A percentile compares a stretch with the other conserved stretches of the same genome.
Conservation (phyloP, 2,888 invertebrate species). For the Chrysina gloriosa region DNA sequence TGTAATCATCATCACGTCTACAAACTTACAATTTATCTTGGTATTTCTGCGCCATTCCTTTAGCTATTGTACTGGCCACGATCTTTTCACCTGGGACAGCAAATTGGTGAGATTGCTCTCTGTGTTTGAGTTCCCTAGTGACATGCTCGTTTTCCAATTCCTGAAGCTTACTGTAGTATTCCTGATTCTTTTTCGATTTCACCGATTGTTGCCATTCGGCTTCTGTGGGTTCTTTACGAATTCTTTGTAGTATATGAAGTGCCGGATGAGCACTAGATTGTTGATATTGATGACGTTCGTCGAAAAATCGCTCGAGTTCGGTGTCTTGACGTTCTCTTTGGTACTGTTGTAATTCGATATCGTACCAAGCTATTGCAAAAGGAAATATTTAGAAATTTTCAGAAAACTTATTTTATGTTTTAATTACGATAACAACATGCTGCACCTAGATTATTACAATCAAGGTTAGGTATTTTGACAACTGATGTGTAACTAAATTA, state of each 20-base stretch:
- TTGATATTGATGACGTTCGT: constrained; percentile 80
- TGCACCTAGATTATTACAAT: constrained; percentile 28
- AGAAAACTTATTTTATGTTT: no score
- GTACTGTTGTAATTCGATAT: constrained; percentile 85
- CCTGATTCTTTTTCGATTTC: constrained; percentile 83
- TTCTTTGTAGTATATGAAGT: constrained; percentile 70
- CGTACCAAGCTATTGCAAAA: constrained; percentile 85
- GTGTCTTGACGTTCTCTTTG: constrained; percentile 85
- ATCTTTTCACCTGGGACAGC: constrained; percentile 88
- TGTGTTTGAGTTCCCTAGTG: constrained; percentile 81
- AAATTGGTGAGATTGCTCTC: constrained; percentile 84
- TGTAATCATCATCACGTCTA: not conserved
- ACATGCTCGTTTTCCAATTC: constrained; percentile 88
- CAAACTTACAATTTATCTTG: constrained; percentile 84
- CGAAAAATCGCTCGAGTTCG: constrained; percentile 88
- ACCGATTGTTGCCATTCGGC: constrained; percentile 89
- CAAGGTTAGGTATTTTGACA: constrained; percentile 19
- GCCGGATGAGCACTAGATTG: constrained; percentile 72
- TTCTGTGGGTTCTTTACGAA: constrained; percentile 75
- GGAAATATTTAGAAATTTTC: not conserved
- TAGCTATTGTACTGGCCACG: constrained; percentile 79
- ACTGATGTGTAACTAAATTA: constrained; percentile 4
- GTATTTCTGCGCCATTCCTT: constrained; percentile 89
- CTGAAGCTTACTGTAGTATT: constrained; percentile 85
- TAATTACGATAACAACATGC: constrained; percentile 28